A percentile compares a stretch with the other conserved stretches of the same genome.
Conservation (phyloP, 2,888 invertebrate species). For the Pecten maximus region DNA sequence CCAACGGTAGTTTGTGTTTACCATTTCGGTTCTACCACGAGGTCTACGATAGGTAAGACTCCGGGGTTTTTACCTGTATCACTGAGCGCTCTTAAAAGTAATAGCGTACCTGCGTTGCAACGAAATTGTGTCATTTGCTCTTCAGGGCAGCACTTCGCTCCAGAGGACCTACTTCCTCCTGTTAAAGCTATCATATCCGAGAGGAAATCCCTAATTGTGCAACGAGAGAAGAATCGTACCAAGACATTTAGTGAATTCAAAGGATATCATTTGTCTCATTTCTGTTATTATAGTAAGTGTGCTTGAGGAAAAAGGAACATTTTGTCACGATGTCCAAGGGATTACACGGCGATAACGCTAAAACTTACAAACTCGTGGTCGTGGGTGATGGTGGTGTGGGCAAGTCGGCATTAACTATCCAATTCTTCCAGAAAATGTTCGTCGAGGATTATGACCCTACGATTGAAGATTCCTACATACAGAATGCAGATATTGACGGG, state of each 20-base stretch:
- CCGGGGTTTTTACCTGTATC: conserved; percentile 3
- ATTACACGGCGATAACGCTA: conserved; percentile 82
- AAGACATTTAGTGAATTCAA: background rate
- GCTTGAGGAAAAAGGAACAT: background rate
- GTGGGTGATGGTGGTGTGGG: conserved; percentile 97
- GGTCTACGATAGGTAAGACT: background rate
- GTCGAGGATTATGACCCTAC: conserved; percentile 98
- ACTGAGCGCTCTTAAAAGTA: background rate
- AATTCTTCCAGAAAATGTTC: conserved; percentile 96
- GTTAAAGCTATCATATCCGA: conserved; percentile 5
- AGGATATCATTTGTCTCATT: background rate
- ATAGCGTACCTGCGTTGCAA: conserved; percentile 1
- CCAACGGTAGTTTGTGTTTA: background rate
- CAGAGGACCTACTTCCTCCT: background rate
- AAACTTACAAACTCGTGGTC: conserved; percentile 92
- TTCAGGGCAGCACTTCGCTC: background rate
- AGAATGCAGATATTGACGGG: conserved; percentile 96
- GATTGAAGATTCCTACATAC: conserved; percentile 96
- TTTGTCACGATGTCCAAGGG: conserved; percentile 79
- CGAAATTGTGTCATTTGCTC: conserved; percentile 7
- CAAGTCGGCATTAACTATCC: conserved; percentile 95
- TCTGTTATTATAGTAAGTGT: background rate
- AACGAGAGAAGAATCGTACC: background rate
- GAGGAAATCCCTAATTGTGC: background rate
- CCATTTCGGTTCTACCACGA: background rate